Evolutionary conservation across 2,888 invertebrate genomes (phyloP).

Genomic region (Gari tellinella): DNA sequence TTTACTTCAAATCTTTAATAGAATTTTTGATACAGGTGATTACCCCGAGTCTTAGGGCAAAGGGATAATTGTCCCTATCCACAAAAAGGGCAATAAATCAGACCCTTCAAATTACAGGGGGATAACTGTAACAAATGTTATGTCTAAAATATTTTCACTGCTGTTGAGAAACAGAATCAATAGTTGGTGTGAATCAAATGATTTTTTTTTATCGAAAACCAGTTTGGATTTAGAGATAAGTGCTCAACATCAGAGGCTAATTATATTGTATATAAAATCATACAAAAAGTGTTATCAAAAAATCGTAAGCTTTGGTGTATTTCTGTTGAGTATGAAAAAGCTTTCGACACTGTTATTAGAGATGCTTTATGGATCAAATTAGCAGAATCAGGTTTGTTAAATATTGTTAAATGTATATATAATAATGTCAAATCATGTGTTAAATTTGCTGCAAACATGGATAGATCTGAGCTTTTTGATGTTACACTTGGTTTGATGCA

Average conservation of each 20-base stretch:
- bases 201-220: no score
- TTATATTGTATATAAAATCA: constrained; percentile 31
- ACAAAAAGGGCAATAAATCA: constrained; percentile 15
- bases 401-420: constrained; percentile 36
- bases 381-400: constrained; percentile 24
- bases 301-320: constrained; percentile 25
- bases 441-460: constrained; percentile 1
- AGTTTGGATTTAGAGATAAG: constrained; percentile 32
- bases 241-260: constrained; percentile 26
- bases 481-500: constrained; percentile 13
- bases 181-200: constrained; percentile 12
- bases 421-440: constrained; percentile 23
- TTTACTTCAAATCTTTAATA: not conserved
- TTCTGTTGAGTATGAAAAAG: constrained; percentile 30
- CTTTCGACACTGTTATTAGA: constrained; percentile 32
- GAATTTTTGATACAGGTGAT: not conserved
- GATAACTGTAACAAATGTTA: constrained; percentile 14
- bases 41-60: not conserved
- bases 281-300: constrained; percentile 17
- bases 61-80: constrained; percentile 4
- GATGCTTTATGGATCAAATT: constrained; percentile 33
- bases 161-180: constrained; percentile 16
- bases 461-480: constrained; percentile 6
- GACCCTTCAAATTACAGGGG: constrained; percentile 25
- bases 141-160: constrained; percentile 25